Evolutionary conservation across 2,888 invertebrate species (phyloP), one percentile per base, ranked within the genome.

Genomic region (Corbicula japonica): DNA sequence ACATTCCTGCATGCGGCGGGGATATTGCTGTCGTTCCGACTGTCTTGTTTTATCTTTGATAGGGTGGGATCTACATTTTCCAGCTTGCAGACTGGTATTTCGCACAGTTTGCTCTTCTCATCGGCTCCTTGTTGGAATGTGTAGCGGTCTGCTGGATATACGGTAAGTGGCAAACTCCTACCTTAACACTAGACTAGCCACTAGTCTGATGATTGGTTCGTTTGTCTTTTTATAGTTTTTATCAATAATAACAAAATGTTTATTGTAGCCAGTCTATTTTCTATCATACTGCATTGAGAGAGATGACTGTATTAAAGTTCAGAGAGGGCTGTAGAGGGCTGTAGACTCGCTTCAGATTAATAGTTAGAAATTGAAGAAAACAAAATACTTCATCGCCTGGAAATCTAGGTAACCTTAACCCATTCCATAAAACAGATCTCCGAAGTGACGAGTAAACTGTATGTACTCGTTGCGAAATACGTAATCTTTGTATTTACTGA

Each of bases 51-150:
- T n/a, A n/a, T n/a, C n/a, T n/a, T n/a, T n/a, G n/a, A n/a, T n/a
- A 80, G 80, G 76, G 76, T 32, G 80, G 80, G 0, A 72, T 80
- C 23, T 80, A 80, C 38, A n/a, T 80, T 3, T 74, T 80, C 38
- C 72, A 80, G 46, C 54, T 80, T 18, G 60, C 80, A 34, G 80
- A 80, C 50, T 80, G 80, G 80, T 80, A 80, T 46, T 80, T 80
- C 34, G 66, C 80, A 6, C 38, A 58, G 34, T 76, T 80, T 30
- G 80, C 61, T 21, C 52, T 80, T 2, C 56, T 80, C 3, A 30
- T 72, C 44, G 72, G 80, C 3, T 72, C 72, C 8, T 32, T 74
- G 3, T 60, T 76, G 4, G 76, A 80, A 23, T 46, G 50, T 52
- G 38, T 76, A 12, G 75, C 62, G 6, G 41, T 80, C 21, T 80